Evolutionary conservation across 1,140 invertebrate genomes (phyloP), one percentile per base, ranked within the genome.

Genomic region (Mactra quadrangularis): DNA sequence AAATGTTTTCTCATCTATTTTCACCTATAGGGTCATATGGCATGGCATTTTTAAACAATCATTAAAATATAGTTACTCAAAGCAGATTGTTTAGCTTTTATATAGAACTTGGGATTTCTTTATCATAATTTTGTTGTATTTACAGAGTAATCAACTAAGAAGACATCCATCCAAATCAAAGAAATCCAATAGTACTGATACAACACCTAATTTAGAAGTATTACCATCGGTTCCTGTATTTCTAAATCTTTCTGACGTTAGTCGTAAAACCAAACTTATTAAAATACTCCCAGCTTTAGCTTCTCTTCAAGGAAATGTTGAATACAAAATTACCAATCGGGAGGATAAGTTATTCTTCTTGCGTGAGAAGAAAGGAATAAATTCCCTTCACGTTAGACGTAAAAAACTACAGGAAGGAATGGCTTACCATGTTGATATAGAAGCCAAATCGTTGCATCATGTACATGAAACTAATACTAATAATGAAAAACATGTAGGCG

Each of bases 321-420:
- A 94, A 38, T 97, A 96, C 89, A 92, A 89, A 47, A 96, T 97
- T 47, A 92, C 93, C 0, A 93, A 93, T 60, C 95, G 96, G 52
- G 96, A 96, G 89, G 94, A 96, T 70, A 91, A 94, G 1, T 93
- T 94, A n/a, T 92, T 94, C 31, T 96, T 96, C 82, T 93, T 96
- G 84, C 91, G 94, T n/a, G 93, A 94, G 71, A 94, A 94, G 62
- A 94, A 95, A 75, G 95, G 95, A 19, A 92, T 96, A 1, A 90
- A 87, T 74, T 90, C 90, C 15, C 81, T 92, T 45, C 87, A 89
- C 50, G 89, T 90, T 33, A 89, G 87, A 38, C 85, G 83, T 45
- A 88, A 87, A 82, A 57, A 90, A 35, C 57, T 83, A 1, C 68
- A 86, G 22, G 45, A 81, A 11, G 78, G 68, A 59, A 62, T 83